Conservation (phyloP, 2,113 vertebrate genomes). For the Entosphenus tridentatus region DNA sequence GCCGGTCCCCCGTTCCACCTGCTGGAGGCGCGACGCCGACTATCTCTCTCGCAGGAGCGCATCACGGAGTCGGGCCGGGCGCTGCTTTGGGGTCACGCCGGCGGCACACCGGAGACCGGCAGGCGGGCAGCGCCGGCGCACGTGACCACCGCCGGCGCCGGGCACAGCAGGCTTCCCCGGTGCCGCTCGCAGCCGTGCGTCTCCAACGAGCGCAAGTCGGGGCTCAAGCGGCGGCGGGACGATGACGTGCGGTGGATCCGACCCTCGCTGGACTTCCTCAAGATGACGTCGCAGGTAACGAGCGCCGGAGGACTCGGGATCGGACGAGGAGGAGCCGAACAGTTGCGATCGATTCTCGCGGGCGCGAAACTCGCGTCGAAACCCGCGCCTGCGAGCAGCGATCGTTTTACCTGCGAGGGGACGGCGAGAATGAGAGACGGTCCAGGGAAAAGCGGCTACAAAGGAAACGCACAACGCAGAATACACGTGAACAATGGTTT, state of each 20-base stretch:
- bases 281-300: conserved; percentile 40
- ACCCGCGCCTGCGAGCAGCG: no score
- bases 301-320: no score
- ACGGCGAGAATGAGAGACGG: no score
- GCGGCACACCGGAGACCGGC: conserved; percentile 23
- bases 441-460: no score
- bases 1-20: conserved; percentile 8
- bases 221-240: conserved; percentile 42
- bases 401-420: no score
- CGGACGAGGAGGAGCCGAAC: no score
- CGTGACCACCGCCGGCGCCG: no score
- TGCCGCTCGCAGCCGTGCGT: conserved; percentile 62
- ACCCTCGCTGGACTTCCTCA: conserved; percentile 37
- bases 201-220: conserved; percentile 35
- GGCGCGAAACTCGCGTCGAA: no score
- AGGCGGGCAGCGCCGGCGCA: conserved; percentile 13
- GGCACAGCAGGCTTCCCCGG: conserved; percentile 23
- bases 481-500: no score
- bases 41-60: conserved; percentile 53
- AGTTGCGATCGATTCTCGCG: no score
- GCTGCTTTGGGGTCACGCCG: conserved; percentile 20
- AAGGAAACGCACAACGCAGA: no score
- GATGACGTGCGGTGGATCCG: conserved; percentile 29
- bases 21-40: conserved; percentile 34
- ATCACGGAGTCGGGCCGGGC: conserved; percentile 30